Evolutionary conservation across 1,140 invertebrate species (phyloP), one percentile per base, ranked within the genome.

Genomic region (Leucophenga varia): DNA sequence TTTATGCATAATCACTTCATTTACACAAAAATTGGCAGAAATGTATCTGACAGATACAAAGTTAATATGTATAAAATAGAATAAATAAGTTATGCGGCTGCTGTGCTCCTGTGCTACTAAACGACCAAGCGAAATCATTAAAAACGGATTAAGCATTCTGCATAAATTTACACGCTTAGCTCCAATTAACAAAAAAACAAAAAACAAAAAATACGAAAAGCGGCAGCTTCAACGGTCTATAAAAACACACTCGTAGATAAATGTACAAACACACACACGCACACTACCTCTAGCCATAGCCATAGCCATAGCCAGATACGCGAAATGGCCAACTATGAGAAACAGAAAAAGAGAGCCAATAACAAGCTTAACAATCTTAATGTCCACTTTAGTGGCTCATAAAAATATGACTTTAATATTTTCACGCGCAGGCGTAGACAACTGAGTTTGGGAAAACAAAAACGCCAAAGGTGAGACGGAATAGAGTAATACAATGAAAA

Each of bases 351-450:
- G 10, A 25, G 22, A 5, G 22, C 22, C 22, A 25, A n/a, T n/a
- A 25, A 43, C 39, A 30, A 38, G 43, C 38, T 44, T 40, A 49
- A 41, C n/a, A 55, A 44, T 44, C 57, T 70, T 67, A 70, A 70
- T 67, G 65, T 55, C 52, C 59, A 60, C 54, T 56, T 63, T 49
- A 56, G 61, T 55, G 67, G 47, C 57, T 64, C 64, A 55, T 68
- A 68, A 68, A 68, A 68, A 68, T 68, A 68, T 68, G 63, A 67
- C 53, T 67, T 67, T 67, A 67, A 67, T 67, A 67, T 67, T 68
- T 67, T 67, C 64, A 68, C 63, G 63, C 63, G 59, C 64, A 67
- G 59, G 64, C 63, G 63, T 65, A 59, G n/a, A n/a, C n/a, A n/a
- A n/a, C n/a, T n/a, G n/a, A n/a, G n/a, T n/a, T n/a, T n/a, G n/a